Evolutionary conservation across 1,140 invertebrate species (phyloP).

Genomic region (Protaetia brevitarsis): DNA sequence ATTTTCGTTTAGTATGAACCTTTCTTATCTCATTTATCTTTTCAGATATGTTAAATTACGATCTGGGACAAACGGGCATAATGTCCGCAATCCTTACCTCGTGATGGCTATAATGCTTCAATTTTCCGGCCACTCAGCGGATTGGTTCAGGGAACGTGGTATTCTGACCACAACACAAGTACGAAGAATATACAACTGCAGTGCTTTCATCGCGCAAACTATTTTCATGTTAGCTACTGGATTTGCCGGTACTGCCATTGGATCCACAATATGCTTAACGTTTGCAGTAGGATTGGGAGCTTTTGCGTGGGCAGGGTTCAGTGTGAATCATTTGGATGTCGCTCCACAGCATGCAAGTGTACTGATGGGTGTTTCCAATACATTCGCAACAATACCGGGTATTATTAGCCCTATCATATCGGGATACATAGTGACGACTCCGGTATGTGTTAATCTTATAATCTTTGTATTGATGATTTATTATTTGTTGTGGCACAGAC

Average conservation of each 20-base stretch:
- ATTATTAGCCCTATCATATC: conserved; percentile 80
- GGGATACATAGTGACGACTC: conserved; percentile 70
- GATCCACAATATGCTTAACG: conserved; percentile 73
- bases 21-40: conserved; percentile 25
- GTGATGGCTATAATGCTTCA: conserved; percentile 80
- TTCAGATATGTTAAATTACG: conserved; percentile 68
- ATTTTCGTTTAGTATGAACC: background rate
- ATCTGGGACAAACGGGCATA: conserved; percentile 74
- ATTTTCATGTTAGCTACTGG: conserved; percentile 80
- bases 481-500: conserved; percentile 59
- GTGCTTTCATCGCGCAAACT: conserved; percentile 76
- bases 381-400: conserved; percentile 82
- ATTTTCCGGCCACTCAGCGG: conserved; percentile 75
- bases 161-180: conserved; percentile 71
- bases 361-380: conserved; percentile 86
- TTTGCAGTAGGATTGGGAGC: conserved; percentile 84
- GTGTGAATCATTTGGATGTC: conserved; percentile 84
- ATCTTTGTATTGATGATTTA: no score
- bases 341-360: conserved; percentile 79
- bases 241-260: conserved; percentile 61
- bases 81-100: conserved; percentile 82
- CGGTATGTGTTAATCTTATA: conserved; percentile 58
- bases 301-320: conserved; percentile 85
- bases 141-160: conserved; percentile 64
- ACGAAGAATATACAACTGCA: conserved; percentile 70